phyloP scores from a whole-genome alignment of 2,888 invertebrate genomes.

The Hecatera dysodea region DNA sequence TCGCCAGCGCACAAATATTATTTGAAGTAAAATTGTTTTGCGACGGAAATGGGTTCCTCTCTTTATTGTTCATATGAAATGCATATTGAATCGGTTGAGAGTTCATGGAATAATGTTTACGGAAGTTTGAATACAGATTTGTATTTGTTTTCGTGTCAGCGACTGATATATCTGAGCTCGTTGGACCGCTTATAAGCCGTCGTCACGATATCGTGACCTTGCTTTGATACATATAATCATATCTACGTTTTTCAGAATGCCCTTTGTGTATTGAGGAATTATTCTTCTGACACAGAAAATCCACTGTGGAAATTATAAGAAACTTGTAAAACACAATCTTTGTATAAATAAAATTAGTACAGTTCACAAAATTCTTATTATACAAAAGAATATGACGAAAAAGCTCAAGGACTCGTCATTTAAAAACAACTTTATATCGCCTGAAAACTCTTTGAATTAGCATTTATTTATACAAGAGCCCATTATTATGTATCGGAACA shows the following conservation, averaged over 20 bases:
- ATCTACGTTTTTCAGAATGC: not conserved
- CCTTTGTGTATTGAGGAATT: constrained; percentile 4
- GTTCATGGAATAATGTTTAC: constrained; percentile 54
- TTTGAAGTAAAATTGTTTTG: constrained; percentile 64
- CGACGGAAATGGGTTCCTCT: constrained; percentile 59
- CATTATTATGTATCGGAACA: constrained; percentile 32
- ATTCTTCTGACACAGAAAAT: constrained; percentile 1
- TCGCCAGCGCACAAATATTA: constrained; percentile 59
- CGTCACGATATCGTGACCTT: constrained; percentile 26
- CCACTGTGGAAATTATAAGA: not conserved
- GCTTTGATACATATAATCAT: constrained; percentile 13
- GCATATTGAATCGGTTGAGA: constrained; percentile 55
- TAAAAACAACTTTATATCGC: constrained; percentile 1
- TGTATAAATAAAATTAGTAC: not conserved
- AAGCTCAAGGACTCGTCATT: not conserved
- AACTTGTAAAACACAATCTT: not conserved
- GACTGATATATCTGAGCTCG: constrained; percentile 45
- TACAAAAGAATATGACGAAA: not conserved
- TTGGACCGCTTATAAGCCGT: constrained; percentile 28
- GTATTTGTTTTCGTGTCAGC: constrained; percentile 46
- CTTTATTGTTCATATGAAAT: constrained; percentile 61
- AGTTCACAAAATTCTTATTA: not conserved
- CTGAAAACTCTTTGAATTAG: constrained; percentile 8
- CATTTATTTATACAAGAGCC: constrained; percentile 22
- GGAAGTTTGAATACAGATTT: constrained; percentile 58